Evolutionary conservation across 2,113 vertebrate genomes (phyloP).

Genomic region (Columba janthina): DNA sequence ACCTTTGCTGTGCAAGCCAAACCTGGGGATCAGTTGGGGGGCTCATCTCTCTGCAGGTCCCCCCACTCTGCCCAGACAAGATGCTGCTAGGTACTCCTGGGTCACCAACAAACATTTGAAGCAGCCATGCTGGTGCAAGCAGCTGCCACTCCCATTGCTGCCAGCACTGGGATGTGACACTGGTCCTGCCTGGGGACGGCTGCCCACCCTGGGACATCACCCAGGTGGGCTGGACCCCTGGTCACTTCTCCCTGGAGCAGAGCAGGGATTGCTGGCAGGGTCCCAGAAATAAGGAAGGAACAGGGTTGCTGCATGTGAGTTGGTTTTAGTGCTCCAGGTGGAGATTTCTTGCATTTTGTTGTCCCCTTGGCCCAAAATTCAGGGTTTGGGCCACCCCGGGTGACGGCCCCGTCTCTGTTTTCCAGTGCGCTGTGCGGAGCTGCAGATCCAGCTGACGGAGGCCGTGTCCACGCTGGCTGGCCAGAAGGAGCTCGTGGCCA

Average conservation of each 20-base stretch:
- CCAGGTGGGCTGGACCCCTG: neutral
- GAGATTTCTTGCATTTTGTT: accelerated
- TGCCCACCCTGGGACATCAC: neutral
- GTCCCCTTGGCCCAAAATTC: accelerated
- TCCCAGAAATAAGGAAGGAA: neutral
- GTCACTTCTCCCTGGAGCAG: neutral
- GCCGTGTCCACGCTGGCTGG: slow-evolving; percentile 77
- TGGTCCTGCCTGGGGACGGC: neutral
- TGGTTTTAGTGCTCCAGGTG: neutral
- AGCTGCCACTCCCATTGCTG: neutral
- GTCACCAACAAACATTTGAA: neutral
- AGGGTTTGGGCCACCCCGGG: neutral
- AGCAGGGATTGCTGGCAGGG: neutral
- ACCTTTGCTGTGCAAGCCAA: accelerated
- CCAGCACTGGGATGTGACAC: neutral
- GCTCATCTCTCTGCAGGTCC: neutral
- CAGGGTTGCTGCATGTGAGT: accelerated
- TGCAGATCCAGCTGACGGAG: slow-evolving; percentile 86
- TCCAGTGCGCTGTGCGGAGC: slow-evolving; percentile 85
- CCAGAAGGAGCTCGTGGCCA: slow-evolving; percentile 91
- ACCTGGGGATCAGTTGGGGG: accelerated
- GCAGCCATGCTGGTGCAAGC: accelerated
- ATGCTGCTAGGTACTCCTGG: neutral
- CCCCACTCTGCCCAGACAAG: neutral
- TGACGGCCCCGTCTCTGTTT: neutral